A percentile compares a stretch with the other conserved stretches of the same genome.
Conservation (phyloP, 2,113 vertebrate genomes). For the Mionectes macconnelli region DNA sequence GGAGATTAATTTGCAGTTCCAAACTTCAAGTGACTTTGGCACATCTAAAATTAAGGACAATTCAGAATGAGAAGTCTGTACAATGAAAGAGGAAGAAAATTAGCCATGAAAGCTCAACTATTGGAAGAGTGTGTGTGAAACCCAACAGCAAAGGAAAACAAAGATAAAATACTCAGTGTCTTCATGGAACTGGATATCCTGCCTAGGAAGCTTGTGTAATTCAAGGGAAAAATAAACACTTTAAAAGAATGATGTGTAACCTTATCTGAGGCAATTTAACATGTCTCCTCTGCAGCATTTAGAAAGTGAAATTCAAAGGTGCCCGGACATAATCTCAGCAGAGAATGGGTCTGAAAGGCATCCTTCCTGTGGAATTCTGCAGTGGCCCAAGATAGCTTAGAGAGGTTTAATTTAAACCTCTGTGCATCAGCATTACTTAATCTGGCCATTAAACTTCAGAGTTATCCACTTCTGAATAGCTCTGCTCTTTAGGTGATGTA, state of each 20-base stretch:
- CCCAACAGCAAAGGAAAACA: background rate
- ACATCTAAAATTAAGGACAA: background rate
- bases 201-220: background rate
- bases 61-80: background rate
- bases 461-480: conserved; percentile 44
- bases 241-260: background rate
- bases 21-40: background rate
- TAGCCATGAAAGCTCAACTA: background rate
- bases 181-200: background rate
- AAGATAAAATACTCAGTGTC: background rate
- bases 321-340: background rate
- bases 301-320: background rate
- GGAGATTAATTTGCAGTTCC: background rate
- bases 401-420: conserved; percentile 44
- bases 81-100: background rate
- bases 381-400: background rate
- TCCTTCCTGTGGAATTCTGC: background rate
- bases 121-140: background rate
- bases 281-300: background rate
- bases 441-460: conserved; percentile 43
- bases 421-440: conserved; percentile 41
- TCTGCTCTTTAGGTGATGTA: conserved; percentile 34
- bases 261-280: background rate
- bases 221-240: background rate
- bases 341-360: background rate